phyloP scores from a whole-genome alignment of 2,888 invertebrate genomes.

The Tenthredo distinguenda region DNA sequence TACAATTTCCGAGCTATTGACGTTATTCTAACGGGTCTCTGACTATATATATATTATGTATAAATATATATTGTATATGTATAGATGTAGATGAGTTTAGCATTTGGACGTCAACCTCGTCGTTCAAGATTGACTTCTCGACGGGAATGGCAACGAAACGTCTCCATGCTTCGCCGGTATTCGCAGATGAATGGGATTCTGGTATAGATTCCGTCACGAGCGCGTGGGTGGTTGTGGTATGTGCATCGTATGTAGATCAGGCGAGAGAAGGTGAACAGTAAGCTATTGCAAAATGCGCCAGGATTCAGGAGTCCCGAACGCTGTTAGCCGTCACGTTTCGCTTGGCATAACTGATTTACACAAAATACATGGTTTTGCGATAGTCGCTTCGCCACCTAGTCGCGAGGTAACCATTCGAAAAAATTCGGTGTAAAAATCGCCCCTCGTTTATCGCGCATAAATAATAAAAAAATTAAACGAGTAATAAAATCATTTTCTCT shows the following conservation, averaged over 20 bases:
- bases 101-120: neutral
- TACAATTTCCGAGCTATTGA: constrained; percentile 22
- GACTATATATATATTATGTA: neutral
- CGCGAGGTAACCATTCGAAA: neutral
- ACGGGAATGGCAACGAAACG: constrained; percentile 18
- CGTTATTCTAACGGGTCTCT: constrained; percentile 15
- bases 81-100: neutral
- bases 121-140: constrained; percentile 28
- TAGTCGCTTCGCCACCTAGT: neutral
- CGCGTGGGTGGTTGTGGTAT: constrained; percentile 30
- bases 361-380: neutral
- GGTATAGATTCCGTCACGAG: constrained; percentile 26
- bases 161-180: neutral
- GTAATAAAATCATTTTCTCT: neutral
- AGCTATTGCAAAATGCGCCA: constrained; percentile 21
- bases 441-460: neutral
- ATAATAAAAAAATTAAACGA: neutral
- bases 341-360: constrained; percentile 12
- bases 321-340: neutral
- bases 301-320: constrained; percentile 1
- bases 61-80: no score
- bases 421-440: neutral
- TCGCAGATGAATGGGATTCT: constrained; percentile 45
- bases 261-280: constrained; percentile 3
- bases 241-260: constrained; percentile 44